Conservation (phyloP, 2,888 invertebrate genomes). For the Crossocerus cetratus region DNA sequence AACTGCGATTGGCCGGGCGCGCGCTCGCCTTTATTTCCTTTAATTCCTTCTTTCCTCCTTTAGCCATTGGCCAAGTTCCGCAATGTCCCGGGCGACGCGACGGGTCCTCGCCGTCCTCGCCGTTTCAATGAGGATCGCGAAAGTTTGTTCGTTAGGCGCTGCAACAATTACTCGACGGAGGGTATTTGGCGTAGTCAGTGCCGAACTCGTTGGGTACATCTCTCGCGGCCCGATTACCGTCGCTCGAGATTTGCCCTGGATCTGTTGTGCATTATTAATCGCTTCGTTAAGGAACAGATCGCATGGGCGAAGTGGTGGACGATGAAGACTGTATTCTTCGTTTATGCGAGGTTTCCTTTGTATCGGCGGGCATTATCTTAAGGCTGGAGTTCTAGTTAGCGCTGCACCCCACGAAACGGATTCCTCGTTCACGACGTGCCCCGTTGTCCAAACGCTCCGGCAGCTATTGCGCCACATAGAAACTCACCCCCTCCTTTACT, state of each 20-base stretch:
- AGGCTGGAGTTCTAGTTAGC: slow-evolving; percentile 26
- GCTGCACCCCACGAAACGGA: slow-evolving; percentile 27
- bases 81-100: slow-evolving; percentile 1
- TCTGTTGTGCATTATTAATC: no score
- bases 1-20: slow-evolving; percentile 5
- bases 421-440: slow-evolving; percentile 36
- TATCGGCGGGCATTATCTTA: slow-evolving; percentile 20
- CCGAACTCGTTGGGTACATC: no score
- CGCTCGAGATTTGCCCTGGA: no score
- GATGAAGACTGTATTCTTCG: neutral
- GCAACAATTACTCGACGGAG: slow-evolving; percentile 23
- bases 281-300: neutral
- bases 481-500: slow-evolving; percentile 7
- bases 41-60: slow-evolving; percentile 3
- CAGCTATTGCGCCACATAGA: slow-evolving; percentile 12
- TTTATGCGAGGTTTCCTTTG: neutral
- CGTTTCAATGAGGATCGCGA: slow-evolving; percentile 28
- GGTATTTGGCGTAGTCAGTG: no score
- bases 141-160: slow-evolving; percentile 14
- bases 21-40: neutral
- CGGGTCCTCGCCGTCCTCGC: no score
- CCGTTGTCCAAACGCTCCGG: slow-evolving; percentile 17
- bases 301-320: neutral
- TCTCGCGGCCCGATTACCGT: no score
- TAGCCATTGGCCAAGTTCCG: neutral